Evolutionary conservation across 2,888 invertebrate species (phyloP), one percentile per base, ranked within the genome.

Genomic region (Acrobasis suavella): DNA sequence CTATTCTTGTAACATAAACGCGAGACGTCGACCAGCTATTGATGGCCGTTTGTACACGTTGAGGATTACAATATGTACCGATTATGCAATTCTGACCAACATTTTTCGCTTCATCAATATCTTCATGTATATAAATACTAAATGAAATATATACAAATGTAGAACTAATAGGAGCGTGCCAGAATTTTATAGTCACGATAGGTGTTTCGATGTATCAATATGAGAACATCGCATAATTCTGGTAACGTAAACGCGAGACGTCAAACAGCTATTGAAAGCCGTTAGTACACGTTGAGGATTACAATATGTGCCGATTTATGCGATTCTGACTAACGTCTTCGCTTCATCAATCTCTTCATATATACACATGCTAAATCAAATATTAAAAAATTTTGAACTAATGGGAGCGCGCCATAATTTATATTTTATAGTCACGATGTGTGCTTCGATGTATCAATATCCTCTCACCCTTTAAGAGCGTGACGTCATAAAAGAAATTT

Each of bases 171-270:
- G n/a, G 46, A 46, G n/a, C 46, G 14, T n/a, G 1, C 46, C 46
- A 46, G n/a, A 46, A 46, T 46, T 46, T 46, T 46, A 46, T 46
- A 14, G 46, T 12, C n/a, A 46, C 46, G n/a, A 14, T 46, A 3
- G 46, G 46, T 12, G 46, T 46, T 46, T 46, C 46, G 46, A 46
- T n/a, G 46, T 46, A 46, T 46, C 14, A n/a, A 46, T 46, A 46
- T 46, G 46, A 46, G 46, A 42, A 14, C 42, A 42, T 42, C 46
- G n/a, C 14, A 46, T 46, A n/a, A 46, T 46, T 46, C 46, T 46
- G 14, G n/a, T 46, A 46, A 46, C 46, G 46, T 46, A 46, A 46
- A 46, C 14, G 12, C 46, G 46, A 46, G 10, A 32, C 32, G 46
- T 14, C 46, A n/a, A 14, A 14, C 14, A 46, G 14, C 46, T 14